Evolutionary conservation across 2,113 vertebrate species (phyloP).

Genomic region (Vombatus ursinus): DNA sequence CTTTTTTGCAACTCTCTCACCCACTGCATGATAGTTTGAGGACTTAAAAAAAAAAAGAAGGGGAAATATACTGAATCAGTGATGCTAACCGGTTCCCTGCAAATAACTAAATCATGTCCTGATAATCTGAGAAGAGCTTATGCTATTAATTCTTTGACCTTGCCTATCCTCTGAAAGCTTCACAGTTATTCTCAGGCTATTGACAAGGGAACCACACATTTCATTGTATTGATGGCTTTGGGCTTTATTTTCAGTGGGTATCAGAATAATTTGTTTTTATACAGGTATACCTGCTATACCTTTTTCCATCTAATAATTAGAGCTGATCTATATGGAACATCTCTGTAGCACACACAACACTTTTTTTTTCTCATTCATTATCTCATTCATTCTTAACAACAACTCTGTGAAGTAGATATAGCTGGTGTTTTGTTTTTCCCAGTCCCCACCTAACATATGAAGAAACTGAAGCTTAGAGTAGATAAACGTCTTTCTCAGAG

Average conservation of each 20-base stretch:
- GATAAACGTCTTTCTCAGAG: not conserved
- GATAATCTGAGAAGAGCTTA: conserved; percentile 44
- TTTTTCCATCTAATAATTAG: conserved; percentile 26
- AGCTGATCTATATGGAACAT: not conserved
- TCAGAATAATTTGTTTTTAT: conserved; percentile 37
- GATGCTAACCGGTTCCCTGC: conserved; percentile 18
- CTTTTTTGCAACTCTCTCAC: conserved; percentile 10
- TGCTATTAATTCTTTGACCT: conserved; percentile 33
- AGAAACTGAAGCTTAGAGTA: not conserved
- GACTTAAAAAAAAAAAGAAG: conserved; percentile 36
- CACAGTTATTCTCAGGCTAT: conserved; percentile 14
- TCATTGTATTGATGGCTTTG: conserved; percentile 33
- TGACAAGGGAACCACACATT: conserved; percentile 34
- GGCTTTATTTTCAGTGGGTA: conserved; percentile 39
- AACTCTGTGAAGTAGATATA: not conserved
- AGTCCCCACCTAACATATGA: not conserved
- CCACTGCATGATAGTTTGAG: not conserved
- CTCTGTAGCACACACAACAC: not conserved
- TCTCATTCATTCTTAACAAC: not conserved
- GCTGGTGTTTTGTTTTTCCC: not conserved
- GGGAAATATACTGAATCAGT: conserved; percentile 53
- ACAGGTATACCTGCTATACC: conserved; percentile 34
- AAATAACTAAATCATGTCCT: conserved; percentile 44
- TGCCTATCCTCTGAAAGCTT: conserved; percentile 50
- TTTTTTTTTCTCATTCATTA: not conserved